Conservation (phyloP, 1,140 invertebrate genomes). For the Drosophila gunungcola region DNA sequence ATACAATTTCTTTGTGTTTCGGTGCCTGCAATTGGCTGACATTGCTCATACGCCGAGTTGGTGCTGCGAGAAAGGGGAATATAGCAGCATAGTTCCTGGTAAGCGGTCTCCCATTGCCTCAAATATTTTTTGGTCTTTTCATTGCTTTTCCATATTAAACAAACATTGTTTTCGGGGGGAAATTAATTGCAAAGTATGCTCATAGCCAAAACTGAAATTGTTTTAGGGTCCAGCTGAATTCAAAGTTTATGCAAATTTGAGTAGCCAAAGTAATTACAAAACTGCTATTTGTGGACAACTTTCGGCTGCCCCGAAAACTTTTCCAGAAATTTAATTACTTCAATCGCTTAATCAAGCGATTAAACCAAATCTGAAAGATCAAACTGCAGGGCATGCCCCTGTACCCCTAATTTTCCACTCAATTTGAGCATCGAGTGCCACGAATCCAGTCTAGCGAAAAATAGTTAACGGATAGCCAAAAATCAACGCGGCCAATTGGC, state of each 20-base stretch:
- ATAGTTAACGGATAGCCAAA: slow-evolving; percentile 26
- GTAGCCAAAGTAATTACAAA: slow-evolving; percentile 38
- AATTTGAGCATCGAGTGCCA: slow-evolving; percentile 41
- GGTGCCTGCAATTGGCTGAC: slow-evolving; percentile 21
- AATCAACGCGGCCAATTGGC: slow-evolving; percentile 40
- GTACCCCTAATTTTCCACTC: slow-evolving; percentile 22
- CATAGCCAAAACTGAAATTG: background rate
- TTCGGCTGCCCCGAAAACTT: slow-evolving; percentile 20
- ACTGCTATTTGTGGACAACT: slow-evolving; percentile 14
- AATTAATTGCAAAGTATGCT: slow-evolving; percentile 8
- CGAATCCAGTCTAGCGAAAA: slow-evolving; percentile 24
- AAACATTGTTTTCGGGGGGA: slow-evolving; percentile 15
- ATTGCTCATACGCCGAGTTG: slow-evolving; percentile 48
- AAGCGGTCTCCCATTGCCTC: slow-evolving; percentile 11
- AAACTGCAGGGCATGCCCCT: slow-evolving; percentile 10
- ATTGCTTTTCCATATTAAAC: slow-evolving; percentile 7
- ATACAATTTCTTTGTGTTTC: slow-evolving; percentile 33
- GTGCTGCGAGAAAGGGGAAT: slow-evolving; percentile 2
- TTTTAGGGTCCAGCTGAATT: background rate
- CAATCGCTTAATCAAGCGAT: slow-evolving; percentile 31
- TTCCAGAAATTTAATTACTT: slow-evolving; percentile 19
- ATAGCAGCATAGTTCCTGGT: slow-evolving; percentile 27
- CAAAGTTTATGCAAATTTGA: slow-evolving; percentile 30
- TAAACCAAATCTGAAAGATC: slow-evolving; percentile 27
- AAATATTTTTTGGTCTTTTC: background rate